Evolutionary conservation across 2,888 invertebrate genomes (phyloP), one percentile per base, ranked within the genome.

Genomic region (Yponomeuta evonymella): DNA sequence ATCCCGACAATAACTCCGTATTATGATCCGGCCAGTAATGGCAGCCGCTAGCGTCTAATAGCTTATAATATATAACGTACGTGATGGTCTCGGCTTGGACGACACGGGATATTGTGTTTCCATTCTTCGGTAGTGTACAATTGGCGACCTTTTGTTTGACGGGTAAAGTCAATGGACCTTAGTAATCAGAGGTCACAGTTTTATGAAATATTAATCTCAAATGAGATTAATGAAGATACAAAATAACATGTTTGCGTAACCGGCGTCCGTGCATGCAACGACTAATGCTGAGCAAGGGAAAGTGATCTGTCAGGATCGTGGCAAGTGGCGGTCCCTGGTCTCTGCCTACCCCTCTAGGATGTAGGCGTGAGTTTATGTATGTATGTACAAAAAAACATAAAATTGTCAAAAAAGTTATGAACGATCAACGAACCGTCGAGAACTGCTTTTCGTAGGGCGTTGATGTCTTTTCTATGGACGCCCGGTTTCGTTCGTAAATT

Each of bases 11-110:
- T 90, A 89, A 90, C 91, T 87, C 90, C 88, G 90, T 90, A 87
- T 90, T 90, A 91, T 91, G 89, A 90, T 90, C 90, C 89, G 89
- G 89, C 88, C 84, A 87, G 88, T 90, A 92, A 92, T 90, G 83
- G 88, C 84, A 85, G 86, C 85, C 83, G 83, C 85, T 84, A 86
- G 86, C 86, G 86, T 88, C 88, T 91, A 88, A 91, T 91, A 88
- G 89, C 90, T 58, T 88, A 88, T 88, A 89, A 89, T 90, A 90
- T 89, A 86, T 88, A 89, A 89, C 81, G 87, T 87, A 88, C 90
- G 89, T 88, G 90, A 88, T 87, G 80, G 84, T 82, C 75, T 67
- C 51, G 12, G 10, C n/a, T 69, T 30, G 58, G 48, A 69, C 30
- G 58, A 51, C 12, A 15, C 29, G 23, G 15, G 51, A 58, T 58